Conservation (phyloP, 37 sponge, comb jelly and placozoan genomes). For the Beroe ovata region DNA sequence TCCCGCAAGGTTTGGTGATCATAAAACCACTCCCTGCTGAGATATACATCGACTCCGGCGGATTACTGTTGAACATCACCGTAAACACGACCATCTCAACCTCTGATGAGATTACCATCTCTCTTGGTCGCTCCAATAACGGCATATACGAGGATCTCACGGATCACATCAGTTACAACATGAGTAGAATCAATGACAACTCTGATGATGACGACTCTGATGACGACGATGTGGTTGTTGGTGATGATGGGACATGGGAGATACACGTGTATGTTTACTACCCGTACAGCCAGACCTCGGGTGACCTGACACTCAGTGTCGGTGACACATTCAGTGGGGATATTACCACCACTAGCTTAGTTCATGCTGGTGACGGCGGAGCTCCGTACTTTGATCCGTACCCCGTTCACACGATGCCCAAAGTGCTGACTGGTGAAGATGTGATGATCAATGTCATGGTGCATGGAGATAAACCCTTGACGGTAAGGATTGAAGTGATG, state of each 20-base stretch:
- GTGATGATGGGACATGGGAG: neutral
- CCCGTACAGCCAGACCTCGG: neutral
- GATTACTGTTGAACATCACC: neutral
- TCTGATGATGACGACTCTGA: neutral
- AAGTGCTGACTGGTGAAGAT: too few species aligned
- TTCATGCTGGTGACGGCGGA: neutral
- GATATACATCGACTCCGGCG: neutral
- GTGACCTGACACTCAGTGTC: slow-evolving; percentile 10
- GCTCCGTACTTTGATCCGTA: slow-evolving; percentile 45
- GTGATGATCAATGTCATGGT: too few species aligned
- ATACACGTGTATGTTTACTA: neutral
- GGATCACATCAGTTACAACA: neutral
- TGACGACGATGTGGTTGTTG: neutral
- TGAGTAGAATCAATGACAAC: too few species aligned
- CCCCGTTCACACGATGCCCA: too few species aligned
- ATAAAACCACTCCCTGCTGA: neutral
- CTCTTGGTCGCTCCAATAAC: neutral
- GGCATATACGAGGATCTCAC: neutral
- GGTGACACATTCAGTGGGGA: neutral
- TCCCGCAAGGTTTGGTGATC: neutral
- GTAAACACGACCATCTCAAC: neutral
- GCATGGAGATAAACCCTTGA: too few species aligned
- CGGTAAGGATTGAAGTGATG: too few species aligned
- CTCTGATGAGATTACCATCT: neutral
- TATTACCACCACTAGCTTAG: neutral